Percentiles rank a stretch among this genome's conserved stretches.
phyloP scores from a whole-genome alignment of 1,140 invertebrate species.

The Drosophila lowei region DNA sequence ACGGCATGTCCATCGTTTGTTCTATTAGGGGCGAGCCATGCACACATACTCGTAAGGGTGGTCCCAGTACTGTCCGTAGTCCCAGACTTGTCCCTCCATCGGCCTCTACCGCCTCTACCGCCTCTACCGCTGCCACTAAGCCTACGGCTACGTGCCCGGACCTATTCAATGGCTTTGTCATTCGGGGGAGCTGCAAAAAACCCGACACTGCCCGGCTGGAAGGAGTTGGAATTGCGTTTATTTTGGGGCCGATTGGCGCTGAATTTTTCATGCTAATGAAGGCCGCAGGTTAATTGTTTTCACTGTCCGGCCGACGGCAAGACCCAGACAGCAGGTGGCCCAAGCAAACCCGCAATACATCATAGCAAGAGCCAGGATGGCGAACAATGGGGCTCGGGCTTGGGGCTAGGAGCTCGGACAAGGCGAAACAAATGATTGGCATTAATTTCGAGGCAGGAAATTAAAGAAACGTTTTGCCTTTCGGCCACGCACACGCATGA shows the following conservation, averaged over 20 bases:
- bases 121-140: no score
- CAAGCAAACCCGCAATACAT: no score
- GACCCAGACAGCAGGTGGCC: slow-evolving; percentile 30
- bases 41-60: background rate
- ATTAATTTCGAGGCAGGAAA: slow-evolving; percentile 59
- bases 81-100: no score
- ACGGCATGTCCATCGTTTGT: slow-evolving; percentile 22
- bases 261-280: slow-evolving; percentile 69
- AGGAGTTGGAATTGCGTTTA: background rate
- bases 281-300: slow-evolving; percentile 58
- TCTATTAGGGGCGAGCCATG: slow-evolving; percentile 12
- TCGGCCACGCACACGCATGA: slow-evolving; percentile 23
- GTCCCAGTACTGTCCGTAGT: no score
- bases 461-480: slow-evolving; percentile 55
- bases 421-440: slow-evolving; percentile 50
- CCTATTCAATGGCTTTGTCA: slow-evolving; percentile 38
- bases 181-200: slow-evolving; percentile 3
- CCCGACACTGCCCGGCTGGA: no score
- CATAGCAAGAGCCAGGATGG: slow-evolving; percentile 19
- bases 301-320: background rate
- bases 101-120: background rate
- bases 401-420: background rate
- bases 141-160: slow-evolving; percentile 28
- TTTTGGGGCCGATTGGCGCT: slow-evolving; percentile 17
- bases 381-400: no score